Evolutionary conservation across 2,888 invertebrate genomes (phyloP).

Genomic region (Ligdia adustata): DNA sequence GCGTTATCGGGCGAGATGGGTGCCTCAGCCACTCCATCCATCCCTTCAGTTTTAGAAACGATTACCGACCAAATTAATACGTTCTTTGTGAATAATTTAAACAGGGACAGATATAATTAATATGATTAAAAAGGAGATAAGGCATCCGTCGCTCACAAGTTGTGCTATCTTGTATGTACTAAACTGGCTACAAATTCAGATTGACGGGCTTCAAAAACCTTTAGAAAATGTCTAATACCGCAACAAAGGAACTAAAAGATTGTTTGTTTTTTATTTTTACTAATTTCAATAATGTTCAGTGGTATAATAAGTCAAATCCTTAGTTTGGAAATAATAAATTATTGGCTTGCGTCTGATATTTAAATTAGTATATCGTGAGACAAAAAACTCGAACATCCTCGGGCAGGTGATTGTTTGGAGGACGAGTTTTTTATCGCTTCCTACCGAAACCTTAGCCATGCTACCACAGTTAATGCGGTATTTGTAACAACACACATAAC

Average conservation of each 20-base stretch:
- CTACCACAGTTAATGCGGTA: no score
- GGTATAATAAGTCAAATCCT: no score
- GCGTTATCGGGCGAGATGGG: slow-evolving; percentile 65
- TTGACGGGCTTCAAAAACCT: no score
- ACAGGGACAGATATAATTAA: no score
- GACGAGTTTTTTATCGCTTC: slow-evolving; percentile 36
- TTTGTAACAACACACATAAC: background rate
- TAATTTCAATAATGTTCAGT: no score
- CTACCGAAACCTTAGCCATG: slow-evolving; percentile 30
- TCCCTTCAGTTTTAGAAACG: slow-evolving; percentile 61
- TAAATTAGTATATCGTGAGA: slow-evolving; percentile 30
- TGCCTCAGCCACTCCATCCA: slow-evolving; percentile 58
- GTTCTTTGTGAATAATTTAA: slow-evolving; percentile 25
- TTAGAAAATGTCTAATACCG: no score
- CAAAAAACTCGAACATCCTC: slow-evolving; percentile 29
- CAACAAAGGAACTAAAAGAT: no score
- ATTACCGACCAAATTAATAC: slow-evolving; percentile 35
- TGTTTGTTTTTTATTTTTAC: background rate
- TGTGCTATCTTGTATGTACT: no score
- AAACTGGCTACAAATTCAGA: no score
- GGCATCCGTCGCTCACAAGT: no score
- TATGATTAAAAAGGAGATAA: no score
- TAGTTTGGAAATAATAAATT: slow-evolving; percentile 11
- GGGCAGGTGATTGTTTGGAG: slow-evolving; percentile 35
- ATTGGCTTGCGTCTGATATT: slow-evolving; percentile 27